phyloP scores from a whole-genome alignment of 2,888 invertebrate species.

The Pollenia angustigena region DNA sequence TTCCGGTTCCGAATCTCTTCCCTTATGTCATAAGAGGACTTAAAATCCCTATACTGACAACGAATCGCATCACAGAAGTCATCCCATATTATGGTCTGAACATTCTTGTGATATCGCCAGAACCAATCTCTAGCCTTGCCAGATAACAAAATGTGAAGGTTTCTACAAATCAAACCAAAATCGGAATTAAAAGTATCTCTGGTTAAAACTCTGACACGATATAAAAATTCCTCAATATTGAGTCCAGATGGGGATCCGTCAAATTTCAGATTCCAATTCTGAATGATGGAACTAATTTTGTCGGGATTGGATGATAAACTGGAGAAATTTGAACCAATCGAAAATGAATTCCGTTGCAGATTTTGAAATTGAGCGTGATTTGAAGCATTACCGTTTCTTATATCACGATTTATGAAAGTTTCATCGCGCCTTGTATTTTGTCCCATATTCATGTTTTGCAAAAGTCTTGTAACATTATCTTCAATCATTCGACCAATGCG shows the following conservation, averaged over 20 bases:
- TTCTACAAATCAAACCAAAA: background rate
- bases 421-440: background rate
- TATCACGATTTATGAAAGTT: background rate
- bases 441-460: background rate
- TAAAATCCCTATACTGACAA: conserved; percentile 20
- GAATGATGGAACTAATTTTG: conserved; percentile 2
- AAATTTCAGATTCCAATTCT: conserved; percentile 13
- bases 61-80: conserved; percentile 27
- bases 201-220: background rate
- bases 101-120: conserved; percentile 40
- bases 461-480: background rate
- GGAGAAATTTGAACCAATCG: background rate
- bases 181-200: background rate
- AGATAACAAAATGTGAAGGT: background rate
- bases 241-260: background rate
- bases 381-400: background rate
- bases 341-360: background rate
- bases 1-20: conserved; percentile 15
- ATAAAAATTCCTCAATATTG: conserved; percentile 42
- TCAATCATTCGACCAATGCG: conserved; percentile 15
- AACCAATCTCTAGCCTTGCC: conserved; percentile 43
- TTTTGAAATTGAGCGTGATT: background rate
- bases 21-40: background rate
- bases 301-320: background rate
- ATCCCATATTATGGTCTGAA: background rate